These are phyloP conservation scores for Tortrix viridana DNA, from an alignment of 2,888 invertebrate species.

Conservation along the genomic window DNA sequence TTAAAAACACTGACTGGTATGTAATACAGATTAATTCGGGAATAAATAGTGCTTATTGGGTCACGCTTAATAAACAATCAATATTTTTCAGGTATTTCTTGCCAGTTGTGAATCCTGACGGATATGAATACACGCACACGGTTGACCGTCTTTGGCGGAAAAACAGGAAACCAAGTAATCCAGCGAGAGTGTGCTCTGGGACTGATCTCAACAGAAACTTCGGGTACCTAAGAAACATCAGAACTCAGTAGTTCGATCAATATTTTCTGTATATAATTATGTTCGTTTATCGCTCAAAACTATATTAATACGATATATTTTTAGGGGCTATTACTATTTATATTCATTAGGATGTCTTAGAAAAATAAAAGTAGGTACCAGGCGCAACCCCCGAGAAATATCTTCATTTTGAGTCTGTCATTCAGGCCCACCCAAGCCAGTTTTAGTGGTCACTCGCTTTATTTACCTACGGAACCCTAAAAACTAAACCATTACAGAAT, in stretches of 20 bases:
- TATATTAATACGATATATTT: too few relatives aligned
- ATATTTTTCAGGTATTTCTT: constrained; percentile 84
- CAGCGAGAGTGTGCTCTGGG: constrained; percentile 85
- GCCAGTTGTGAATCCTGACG: constrained; percentile 92
- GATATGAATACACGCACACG: constrained; percentile 93
- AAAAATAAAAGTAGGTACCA: too few relatives aligned
- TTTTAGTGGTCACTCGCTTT: too few relatives aligned
- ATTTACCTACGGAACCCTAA: too few relatives aligned
- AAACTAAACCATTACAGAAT: neutral
- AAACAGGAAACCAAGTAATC: constrained; percentile 86
- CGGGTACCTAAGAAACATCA: constrained; percentile 78
- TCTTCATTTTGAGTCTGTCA: too few relatives aligned
- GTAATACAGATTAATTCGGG: constrained; percentile 7
- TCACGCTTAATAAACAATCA: neutral
- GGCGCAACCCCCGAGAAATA: too few relatives aligned
- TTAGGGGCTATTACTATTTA: too few relatives aligned
- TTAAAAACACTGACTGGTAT: constrained; percentile 77
- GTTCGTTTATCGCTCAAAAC: too few relatives aligned
- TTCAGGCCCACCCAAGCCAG: too few relatives aligned
- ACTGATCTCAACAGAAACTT: constrained; percentile 95
- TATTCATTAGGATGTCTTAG: too few relatives aligned
- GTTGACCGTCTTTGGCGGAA: constrained; percentile 93
- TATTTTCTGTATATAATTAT: too few relatives aligned
- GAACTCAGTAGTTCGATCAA: neutral
- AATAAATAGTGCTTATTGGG: too few relatives aligned